Conservation (phyloP, 2,797 vertebrate genomes). For the Austrolebias charrua region DNA sequence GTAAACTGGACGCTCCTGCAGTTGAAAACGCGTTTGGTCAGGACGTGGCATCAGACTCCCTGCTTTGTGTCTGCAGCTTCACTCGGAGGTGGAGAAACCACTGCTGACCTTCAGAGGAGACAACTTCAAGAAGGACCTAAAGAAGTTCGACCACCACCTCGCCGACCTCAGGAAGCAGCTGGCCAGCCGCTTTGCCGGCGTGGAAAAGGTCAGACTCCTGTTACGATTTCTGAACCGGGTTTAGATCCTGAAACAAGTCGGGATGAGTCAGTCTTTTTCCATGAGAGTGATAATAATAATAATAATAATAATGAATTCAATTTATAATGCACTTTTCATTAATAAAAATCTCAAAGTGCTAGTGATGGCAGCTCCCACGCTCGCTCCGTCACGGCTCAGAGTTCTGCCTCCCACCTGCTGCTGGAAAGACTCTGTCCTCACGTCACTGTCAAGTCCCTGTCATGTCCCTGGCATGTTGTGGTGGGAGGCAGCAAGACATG, state of each 20-base stretch:
- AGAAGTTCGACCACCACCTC: slow-evolving; percentile 97
- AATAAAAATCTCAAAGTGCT: no score
- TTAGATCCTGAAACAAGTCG: no score
- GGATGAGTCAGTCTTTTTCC: slow-evolving; percentile 7
- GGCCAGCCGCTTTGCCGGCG: slow-evolving; percentile 87
- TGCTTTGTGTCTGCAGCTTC: slow-evolving; percentile 80
- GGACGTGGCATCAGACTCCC: no score
- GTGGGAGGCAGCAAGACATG: slow-evolving; percentile 20
- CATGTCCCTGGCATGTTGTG: slow-evolving; percentile 2
- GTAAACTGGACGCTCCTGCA: no score
- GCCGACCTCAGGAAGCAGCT: slow-evolving; percentile 94
- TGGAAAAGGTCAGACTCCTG: slow-evolving; percentile 86
- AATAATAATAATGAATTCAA: no score
- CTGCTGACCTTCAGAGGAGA: slow-evolving; percentile 91
- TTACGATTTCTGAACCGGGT: no score
- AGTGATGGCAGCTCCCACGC: slow-evolving; percentile 26
- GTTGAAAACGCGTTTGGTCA: no score
- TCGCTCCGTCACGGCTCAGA: neutral
- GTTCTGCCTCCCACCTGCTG: slow-evolving; percentile 30
- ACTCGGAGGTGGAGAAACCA: slow-evolving; percentile 94
- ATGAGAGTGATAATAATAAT: no score
- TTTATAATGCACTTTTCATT: no score
- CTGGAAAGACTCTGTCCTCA: slow-evolving; percentile 22
- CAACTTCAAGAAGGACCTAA: slow-evolving; percentile 98
- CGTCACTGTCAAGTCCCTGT: neutral